A percentile compares a stretch with the other conserved stretches of the same genome.
Conservation (phyloP, 2,888 invertebrate species). For the Epinotia ramella region DNA sequence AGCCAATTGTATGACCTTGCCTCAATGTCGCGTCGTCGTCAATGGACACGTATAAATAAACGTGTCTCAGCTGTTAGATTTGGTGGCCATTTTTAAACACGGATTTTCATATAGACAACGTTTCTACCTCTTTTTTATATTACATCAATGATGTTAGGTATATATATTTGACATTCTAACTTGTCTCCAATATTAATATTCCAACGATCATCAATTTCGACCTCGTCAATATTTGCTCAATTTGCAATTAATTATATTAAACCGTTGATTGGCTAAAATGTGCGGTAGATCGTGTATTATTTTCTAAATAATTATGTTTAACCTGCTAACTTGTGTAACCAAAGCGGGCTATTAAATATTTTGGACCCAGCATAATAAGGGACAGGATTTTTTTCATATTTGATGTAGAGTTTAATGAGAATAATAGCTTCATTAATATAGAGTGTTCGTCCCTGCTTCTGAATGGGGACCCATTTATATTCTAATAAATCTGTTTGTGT, state of each 20-base stretch:
- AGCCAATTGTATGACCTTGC: too few relatives aligned
- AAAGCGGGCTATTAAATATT: constrained; percentile 39
- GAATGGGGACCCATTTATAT: constrained; percentile 18
- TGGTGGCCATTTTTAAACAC: too few relatives aligned
- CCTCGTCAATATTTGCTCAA: constrained; percentile 31
- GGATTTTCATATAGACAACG: too few relatives aligned
- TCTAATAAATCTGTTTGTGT: background rate
- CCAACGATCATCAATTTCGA: constrained; percentile 17
- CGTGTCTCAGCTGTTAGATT: too few relatives aligned
- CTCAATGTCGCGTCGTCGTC: too few relatives aligned
- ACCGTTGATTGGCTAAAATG: constrained; percentile 23
- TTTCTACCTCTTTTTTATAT: too few relatives aligned
- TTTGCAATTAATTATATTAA: constrained; percentile 36
- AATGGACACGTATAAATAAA: too few relatives aligned
- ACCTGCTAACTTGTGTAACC: constrained; percentile 37
- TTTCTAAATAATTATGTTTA: constrained; percentile 41
- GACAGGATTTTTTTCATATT: constrained; percentile 35
- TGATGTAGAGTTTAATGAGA: constrained; percentile 35
- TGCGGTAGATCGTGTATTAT: constrained; percentile 28
- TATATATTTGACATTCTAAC: background rate
- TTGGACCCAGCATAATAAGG: constrained; percentile 23
- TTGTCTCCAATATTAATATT: constrained; percentile 16
- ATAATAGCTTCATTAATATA: constrained; percentile 42
- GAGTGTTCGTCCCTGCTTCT: constrained; percentile 31
- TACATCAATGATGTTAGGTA: background rate